Percentiles rank a stretch among this genome's conserved stretches.
Evolutionary conservation across 2,888 invertebrate species (phyloP).

Genomic region (Sinopyrophorus schimmeli): DNA sequence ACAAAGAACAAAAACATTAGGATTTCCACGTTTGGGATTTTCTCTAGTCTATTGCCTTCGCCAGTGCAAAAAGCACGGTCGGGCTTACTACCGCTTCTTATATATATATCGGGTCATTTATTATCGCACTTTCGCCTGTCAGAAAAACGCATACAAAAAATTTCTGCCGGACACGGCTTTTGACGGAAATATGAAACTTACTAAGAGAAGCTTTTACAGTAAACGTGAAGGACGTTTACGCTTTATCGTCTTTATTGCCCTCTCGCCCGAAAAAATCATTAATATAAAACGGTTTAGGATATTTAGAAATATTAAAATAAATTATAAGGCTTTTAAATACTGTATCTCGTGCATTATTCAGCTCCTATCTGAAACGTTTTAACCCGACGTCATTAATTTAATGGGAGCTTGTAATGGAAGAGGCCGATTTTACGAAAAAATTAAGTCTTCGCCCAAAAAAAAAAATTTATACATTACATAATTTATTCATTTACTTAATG

Average conservation of each 20-base stretch:
- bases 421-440: no score
- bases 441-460: no score
- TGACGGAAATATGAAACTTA: slow-evolving; percentile 23
- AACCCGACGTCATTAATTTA: no score
- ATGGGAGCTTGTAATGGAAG: no score
- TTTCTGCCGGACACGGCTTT: slow-evolving; percentile 20
- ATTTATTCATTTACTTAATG: no score
- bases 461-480: no score
- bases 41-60: slow-evolving; percentile 20
- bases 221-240: background rate
- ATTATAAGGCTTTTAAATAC: no score
- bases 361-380: no score
- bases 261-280: no score
- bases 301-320: no score
- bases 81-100: slow-evolving; percentile 28
- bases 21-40: slow-evolving; percentile 26
- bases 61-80: slow-evolving; percentile 25
- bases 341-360: no score
- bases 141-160: slow-evolving; percentile 32
- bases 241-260: slow-evolving; percentile 6
- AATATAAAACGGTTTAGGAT: no score
- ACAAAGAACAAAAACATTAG: slow-evolving; percentile 29
- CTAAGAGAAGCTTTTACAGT: slow-evolving; percentile 7
- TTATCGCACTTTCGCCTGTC: slow-evolving; percentile 30
- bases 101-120: slow-evolving; percentile 31